Percentiles rank a stretch among this genome's conserved stretches.
Conservation (phyloP, 1,140 invertebrate species). For the Platorchestia sp. region DNA sequence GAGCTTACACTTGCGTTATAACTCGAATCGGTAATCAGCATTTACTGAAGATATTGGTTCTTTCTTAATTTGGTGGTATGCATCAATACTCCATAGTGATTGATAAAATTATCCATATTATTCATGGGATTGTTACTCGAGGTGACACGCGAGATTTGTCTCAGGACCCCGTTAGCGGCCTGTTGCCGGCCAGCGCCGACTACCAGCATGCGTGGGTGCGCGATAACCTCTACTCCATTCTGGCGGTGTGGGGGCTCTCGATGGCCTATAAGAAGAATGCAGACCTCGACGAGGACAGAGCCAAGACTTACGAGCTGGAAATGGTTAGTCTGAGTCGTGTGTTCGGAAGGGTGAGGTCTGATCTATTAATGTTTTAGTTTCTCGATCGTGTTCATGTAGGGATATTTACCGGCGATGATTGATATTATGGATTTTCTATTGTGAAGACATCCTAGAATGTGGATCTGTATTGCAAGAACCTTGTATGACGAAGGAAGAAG, state of each 20-base stretch:
- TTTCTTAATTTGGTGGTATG: no score
- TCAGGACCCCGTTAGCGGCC: slow-evolving; percentile 94
- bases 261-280: slow-evolving; percentile 99
- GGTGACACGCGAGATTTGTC: no score
- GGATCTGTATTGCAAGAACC: no score
- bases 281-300: slow-evolving; percentile 97
- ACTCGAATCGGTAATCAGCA: no score
- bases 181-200: slow-evolving; percentile 87
- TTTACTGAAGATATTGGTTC: no score
- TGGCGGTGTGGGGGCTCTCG: slow-evolving; percentile 97
- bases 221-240: slow-evolving; percentile 97
- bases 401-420: neutral
- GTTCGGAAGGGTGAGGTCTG: neutral
- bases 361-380: neutral
- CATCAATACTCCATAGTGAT: no score
- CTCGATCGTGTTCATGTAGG: neutral
- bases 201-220: slow-evolving; percentile 98
- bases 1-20: no score
- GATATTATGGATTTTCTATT: neutral
- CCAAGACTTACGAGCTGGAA: slow-evolving; percentile 97
- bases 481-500: no score
- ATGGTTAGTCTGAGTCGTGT: slow-evolving; percentile 74
- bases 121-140: no score
- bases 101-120: no score
- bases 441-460: neutral